These are phyloP conservation scores for Benitochromis conjunctus DNA, from an alignment of 2,113 vertebrate genomes.

Conservation along the genomic window DNA sequence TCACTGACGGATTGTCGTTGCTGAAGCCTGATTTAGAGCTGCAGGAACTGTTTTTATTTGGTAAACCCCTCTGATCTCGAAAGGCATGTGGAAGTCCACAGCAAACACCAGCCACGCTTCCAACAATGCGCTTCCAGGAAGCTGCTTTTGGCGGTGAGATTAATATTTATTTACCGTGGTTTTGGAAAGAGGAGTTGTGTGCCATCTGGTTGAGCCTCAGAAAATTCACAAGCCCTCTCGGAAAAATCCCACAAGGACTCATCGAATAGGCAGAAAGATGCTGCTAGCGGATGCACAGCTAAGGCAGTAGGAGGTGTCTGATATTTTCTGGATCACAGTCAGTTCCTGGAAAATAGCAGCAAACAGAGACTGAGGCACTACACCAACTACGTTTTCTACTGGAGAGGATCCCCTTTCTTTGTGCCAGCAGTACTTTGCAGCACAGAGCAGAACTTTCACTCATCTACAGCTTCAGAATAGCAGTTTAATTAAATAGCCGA, in stretches of 20 bases:
- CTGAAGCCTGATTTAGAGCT: background rate
- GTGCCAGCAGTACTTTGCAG: background rate
- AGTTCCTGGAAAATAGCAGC: background rate
- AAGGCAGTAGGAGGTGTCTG: conserved; percentile 5
- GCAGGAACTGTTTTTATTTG: background rate
- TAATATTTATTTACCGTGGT: conserved; percentile 41
- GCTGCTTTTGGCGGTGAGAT: conserved; percentile 10
- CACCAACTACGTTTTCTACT: background rate
- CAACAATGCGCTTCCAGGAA: background rate
- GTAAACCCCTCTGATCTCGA: background rate
- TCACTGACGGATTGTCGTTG: background rate
- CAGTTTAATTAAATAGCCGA: background rate
- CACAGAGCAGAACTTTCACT: background rate
- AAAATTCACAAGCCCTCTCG: conserved; percentile 7
- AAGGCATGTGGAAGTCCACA: background rate
- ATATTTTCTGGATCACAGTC: conserved; percentile 3
- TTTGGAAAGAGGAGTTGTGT: conserved; percentile 5
- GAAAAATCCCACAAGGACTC: conserved; percentile 1
- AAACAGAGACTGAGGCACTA: background rate
- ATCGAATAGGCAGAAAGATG: background rate
- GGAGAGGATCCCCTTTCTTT: background rate
- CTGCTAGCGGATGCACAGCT: background rate
- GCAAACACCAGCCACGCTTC: background rate
- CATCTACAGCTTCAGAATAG: background rate
- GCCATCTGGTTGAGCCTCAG: conserved; percentile 32